These are phyloP conservation scores for Clepsis dumicolana DNA, from an alignment of 2,888 invertebrate genomes.

Conservation along the genomic window DNA sequence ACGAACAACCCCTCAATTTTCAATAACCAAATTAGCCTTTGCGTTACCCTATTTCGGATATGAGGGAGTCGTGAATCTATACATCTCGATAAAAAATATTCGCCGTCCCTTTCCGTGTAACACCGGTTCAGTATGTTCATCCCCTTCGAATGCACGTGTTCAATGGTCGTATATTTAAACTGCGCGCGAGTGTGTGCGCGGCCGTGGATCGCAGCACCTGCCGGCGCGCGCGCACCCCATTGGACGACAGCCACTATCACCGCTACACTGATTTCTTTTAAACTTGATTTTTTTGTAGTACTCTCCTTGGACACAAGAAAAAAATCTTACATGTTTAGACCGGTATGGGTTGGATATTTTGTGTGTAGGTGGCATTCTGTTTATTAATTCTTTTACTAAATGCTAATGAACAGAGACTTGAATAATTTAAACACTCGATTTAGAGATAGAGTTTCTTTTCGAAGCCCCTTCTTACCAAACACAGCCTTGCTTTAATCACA, in stretches of 20 bases:
- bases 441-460: slow-evolving; percentile 52
- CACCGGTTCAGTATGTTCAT: slow-evolving; percentile 67
- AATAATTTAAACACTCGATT: slow-evolving; percentile 62
- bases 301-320: slow-evolving; percentile 78
- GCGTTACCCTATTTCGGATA: slow-evolving; percentile 87
- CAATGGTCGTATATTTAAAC: slow-evolving; percentile 78
- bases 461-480: slow-evolving; percentile 25
- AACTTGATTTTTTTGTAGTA: slow-evolving; percentile 80
- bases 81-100: slow-evolving; percentile 82
- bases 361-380: slow-evolving; percentile 83
- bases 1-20: slow-evolving; percentile 88
- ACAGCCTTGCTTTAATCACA: neutral
- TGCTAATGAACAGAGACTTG: slow-evolving; percentile 70
- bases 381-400: slow-evolving; percentile 75
- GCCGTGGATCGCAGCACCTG: slow-evolving; percentile 77
- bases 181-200: slow-evolving; percentile 74
- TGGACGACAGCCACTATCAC: slow-evolving; percentile 80
- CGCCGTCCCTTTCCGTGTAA: slow-evolving; percentile 64
- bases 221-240: slow-evolving; percentile 80
- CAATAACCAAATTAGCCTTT: slow-evolving; percentile 87
- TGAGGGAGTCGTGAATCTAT: slow-evolving; percentile 86
- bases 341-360: slow-evolving; percentile 78
- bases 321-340: slow-evolving; percentile 84
- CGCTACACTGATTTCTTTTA: slow-evolving; percentile 86
- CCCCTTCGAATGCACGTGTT: slow-evolving; percentile 86